Percentiles rank a stretch among this genome's conserved stretches.
phyloP scores from a whole-genome alignment of 2,113 vertebrate genomes.

The Eupsittula cactorum region DNA sequence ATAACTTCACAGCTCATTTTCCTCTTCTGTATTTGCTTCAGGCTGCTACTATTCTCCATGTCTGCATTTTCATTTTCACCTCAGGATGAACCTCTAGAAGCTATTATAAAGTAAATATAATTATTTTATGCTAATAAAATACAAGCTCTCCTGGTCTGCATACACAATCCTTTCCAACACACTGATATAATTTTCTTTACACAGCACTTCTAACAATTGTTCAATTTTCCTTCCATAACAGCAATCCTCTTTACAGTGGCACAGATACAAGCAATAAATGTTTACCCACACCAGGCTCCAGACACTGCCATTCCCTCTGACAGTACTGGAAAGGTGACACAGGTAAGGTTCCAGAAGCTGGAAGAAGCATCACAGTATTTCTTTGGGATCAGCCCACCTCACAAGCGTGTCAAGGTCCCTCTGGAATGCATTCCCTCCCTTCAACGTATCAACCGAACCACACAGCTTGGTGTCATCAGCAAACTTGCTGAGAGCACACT shows the following conservation, averaged over 20 bases:
- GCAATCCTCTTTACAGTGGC: neutral
- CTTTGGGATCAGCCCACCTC: neutral
- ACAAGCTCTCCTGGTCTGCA: neutral
- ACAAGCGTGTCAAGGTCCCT: too few relatives aligned
- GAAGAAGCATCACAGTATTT: neutral
- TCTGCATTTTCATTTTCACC: neutral
- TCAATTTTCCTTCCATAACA: neutral
- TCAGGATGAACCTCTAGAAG: neutral
- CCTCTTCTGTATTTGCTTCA: neutral
- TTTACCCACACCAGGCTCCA: fast-evolving
- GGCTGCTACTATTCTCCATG: neutral
- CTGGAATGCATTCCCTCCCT: too few relatives aligned
- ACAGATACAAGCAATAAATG: neutral
- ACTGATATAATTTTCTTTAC: neutral
- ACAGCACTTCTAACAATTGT: neutral
- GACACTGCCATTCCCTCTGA: fast-evolving
- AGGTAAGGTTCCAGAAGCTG: neutral
- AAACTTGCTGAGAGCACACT: too few relatives aligned
- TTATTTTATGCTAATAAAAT: neutral
- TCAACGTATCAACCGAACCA: too few relatives aligned
- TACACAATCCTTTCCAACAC: neutral
- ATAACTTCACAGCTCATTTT: neutral
- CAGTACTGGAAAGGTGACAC: neutral
- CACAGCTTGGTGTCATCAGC: too few relatives aligned
- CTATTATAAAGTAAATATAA: neutral